These are phyloP conservation scores for Copidosoma aretas DNA, from an alignment of 2,888 invertebrate genomes.

Conservation along the genomic window DNA sequence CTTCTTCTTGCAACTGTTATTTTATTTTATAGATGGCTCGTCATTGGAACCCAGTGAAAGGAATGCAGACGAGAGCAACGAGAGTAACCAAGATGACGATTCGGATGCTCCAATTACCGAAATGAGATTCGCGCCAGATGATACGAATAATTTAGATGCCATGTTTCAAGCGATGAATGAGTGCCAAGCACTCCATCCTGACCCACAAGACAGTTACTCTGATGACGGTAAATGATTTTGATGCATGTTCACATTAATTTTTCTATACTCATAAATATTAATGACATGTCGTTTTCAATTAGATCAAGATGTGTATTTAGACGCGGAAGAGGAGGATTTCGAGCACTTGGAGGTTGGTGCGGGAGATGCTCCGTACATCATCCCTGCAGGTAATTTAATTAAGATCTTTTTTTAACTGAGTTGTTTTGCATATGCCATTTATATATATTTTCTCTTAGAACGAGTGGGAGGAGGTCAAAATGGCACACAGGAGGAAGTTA, in stretches of 20 bases:
- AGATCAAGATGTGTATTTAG: conserved; percentile 65
- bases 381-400: conserved; percentile 51
- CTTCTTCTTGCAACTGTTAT: neutral
- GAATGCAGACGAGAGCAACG: conserved; percentile 43
- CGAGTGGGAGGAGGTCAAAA: conserved; percentile 61
- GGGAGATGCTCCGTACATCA: conserved; percentile 60
- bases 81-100: conserved; percentile 64
- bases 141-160: conserved; percentile 68
- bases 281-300: conserved; percentile 27
- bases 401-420: neutral
- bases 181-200: conserved; percentile 83
- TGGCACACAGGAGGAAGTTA: conserved; percentile 60
- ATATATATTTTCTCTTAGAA: conserved; percentile 50
- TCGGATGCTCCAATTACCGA: conserved; percentile 71
- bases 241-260: neutral
- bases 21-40: conserved; percentile 18
- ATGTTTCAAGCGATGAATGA: conserved; percentile 79
- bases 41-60: conserved; percentile 26
- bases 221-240: conserved; percentile 59
- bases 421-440: neutral
- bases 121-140: conserved; percentile 75
- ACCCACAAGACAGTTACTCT: conserved; percentile 70
- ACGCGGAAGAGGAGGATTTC: conserved; percentile 63
- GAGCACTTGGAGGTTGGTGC: conserved; percentile 63
- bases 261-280: neutral